Conservation (phyloP, 2,888 invertebrate genomes). For the Cosmorhoe ocellata region DNA sequence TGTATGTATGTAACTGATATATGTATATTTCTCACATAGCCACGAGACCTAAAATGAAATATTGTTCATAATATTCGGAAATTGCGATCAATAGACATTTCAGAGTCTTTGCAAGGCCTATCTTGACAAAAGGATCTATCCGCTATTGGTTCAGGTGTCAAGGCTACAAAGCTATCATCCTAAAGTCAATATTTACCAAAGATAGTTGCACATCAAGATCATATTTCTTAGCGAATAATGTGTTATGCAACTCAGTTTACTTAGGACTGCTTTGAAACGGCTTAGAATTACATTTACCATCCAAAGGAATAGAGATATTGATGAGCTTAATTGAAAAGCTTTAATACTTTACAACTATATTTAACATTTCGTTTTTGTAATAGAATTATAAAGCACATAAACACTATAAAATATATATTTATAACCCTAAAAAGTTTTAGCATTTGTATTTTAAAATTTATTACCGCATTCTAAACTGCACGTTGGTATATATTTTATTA, state of each 20-base stretch:
- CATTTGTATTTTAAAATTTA: neutral
- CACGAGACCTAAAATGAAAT: no score
- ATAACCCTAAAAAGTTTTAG: neutral
- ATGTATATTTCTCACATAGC: no score
- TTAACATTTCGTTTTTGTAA: no score
- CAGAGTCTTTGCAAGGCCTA: constrained; percentile 3
- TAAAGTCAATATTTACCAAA: constrained; percentile 65
- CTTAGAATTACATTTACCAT: constrained; percentile 18
- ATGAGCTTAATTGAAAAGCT: constrained; percentile 6
- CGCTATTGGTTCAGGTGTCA: constrained; percentile 74
- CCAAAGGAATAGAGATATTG: constrained; percentile 1
- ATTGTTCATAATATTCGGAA: neutral
- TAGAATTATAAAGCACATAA: no score
- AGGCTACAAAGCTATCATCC: constrained; percentile 56
- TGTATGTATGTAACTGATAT: no score
- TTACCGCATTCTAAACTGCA: neutral
- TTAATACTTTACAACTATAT: neutral
- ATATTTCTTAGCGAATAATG: constrained; percentile 70
- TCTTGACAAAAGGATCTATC: constrained; percentile 17
- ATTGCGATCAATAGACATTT: neutral
- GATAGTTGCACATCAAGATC: constrained; percentile 57
- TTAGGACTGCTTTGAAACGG: constrained; percentile 55
- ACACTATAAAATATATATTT: no score
- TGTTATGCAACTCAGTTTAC: constrained; percentile 69
- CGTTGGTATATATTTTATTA: constrained; percentile 9